Evolutionary conservation across 2,113 vertebrate species (phyloP).

Genomic region (Nycticebus coucang): DNA sequence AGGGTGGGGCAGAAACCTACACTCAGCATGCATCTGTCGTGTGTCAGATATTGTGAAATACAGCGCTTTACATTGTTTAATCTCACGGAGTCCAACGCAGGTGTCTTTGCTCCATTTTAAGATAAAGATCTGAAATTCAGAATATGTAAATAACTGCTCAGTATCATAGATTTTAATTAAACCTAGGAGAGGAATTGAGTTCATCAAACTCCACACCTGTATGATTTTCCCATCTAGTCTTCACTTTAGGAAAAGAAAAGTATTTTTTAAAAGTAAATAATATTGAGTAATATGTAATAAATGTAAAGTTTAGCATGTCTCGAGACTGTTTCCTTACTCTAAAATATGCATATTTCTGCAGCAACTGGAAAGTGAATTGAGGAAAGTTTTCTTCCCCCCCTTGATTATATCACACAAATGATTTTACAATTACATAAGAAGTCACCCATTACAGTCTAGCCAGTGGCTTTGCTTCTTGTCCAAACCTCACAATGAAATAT

Average conservation of each 20-base stretch:
- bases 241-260: background rate
- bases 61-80: background rate
- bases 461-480: conserved; percentile 75
- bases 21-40: background rate
- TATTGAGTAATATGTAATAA: background rate
- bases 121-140: background rate
- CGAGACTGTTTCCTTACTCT: background rate
- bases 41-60: background rate
- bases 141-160: conserved; percentile 16
- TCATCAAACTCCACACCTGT: background rate
- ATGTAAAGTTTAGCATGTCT: conserved; percentile 31
- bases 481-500: conserved; percentile 76
- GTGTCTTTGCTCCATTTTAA: background rate
- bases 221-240: background rate
- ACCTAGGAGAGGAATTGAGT: conserved; percentile 1
- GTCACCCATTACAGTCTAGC: conserved; percentile 65
- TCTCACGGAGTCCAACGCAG: background rate
- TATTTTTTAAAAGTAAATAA: conserved; percentile 48
- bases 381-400: background rate
- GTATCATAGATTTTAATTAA: conserved; percentile 26
- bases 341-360: conserved; percentile 48
- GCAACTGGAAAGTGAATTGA: conserved; percentile 55
- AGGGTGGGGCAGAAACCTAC: background rate
- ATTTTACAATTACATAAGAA: conserved; percentile 72
- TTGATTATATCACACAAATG: conserved; percentile 71